Evolutionary conservation across 2,888 invertebrate species (phyloP).

Genomic region (Maniola hyperantus): DNA sequence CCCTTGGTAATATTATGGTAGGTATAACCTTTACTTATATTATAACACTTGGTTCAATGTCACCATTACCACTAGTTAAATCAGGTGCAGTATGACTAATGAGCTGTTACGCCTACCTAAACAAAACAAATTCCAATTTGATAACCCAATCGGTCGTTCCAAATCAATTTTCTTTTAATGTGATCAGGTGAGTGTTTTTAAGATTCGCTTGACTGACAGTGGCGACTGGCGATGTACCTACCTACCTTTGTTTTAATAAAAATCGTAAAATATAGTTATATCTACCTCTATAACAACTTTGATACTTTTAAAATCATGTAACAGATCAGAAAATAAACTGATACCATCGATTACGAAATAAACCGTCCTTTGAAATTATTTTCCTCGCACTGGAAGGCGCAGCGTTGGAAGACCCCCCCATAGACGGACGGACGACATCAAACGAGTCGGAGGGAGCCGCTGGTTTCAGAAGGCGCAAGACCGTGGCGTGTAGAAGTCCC

Average conservation of each 20-base stretch:
- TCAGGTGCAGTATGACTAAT: constrained; percentile 1
- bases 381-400: too few species aligned
- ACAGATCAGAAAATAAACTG: constrained; percentile 66
- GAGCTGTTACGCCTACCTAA: neutral
- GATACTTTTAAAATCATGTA: constrained; percentile 70
- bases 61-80: neutral
- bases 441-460: too few species aligned
- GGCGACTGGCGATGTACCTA: too few species aligned
- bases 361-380: too few species aligned
- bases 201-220: too few species aligned
- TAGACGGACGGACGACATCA: too few species aligned
- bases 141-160: neutral
- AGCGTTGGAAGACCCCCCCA: too few species aligned
- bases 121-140: neutral
- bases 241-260: too few species aligned
- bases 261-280: neutral
- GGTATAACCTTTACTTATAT: too few species aligned
- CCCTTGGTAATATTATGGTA: too few species aligned
- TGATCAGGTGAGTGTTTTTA: constrained; percentile 5
- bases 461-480: too few species aligned
- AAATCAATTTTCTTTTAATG: neutral
- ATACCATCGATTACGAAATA: constrained; percentile 21
- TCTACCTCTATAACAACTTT: constrained; percentile 51
- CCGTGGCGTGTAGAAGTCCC: too few species aligned
- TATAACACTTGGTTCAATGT: neutral